Evolutionary conservation across 2,113 vertebrate species (phyloP), one percentile per base, ranked within the genome.

Genomic region (Equus przewalskii): DNA sequence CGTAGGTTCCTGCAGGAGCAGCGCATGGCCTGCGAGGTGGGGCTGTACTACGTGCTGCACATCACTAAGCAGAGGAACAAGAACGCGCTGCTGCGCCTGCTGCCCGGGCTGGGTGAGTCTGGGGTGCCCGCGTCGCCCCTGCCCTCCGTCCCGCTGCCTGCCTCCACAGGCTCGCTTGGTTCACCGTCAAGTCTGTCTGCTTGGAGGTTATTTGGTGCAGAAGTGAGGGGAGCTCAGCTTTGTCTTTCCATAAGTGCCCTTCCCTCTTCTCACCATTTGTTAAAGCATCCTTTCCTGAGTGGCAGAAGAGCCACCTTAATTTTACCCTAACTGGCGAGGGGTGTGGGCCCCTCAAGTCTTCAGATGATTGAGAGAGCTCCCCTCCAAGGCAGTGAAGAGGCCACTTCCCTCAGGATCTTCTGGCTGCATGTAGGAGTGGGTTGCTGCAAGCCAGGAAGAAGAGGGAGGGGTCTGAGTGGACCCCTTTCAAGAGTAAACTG

Each of bases 1-100:
- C 19, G 1, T 98, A 99, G 99, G 92, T 99, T 99, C 94, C 97
- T 99, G 73, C 99, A 99, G 98, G 99, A 99, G 91, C 99, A 99
- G 98, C 98, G 99, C 84, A 99, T 99, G 97, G 99, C 99, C 10
- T 99, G 99, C 97, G 99, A 99, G 98, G 99, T 99, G 93, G 99
- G 99, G 28, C 99, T 99, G 0, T 99, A 99, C 97, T 99, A 99
- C 1, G 98, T 99, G 6, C 99, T 99, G 58, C 99, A 99, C 96
- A 99, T 99, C 69, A 99, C 99, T 67, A 99, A 99, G 94, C 99
- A 99, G 98, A 99, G 99, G 98, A 99, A 99, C 98, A 99, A 99
- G 98, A 99, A 99, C 5, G 99, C 99, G 21, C 98, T 99, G 18
- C 99, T 99, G 24, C 99, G 99, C 89, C 98, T 99, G 18, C 98